Conservation (phyloP, 2,113 vertebrate species). For the Nannospalax galili region DNA sequence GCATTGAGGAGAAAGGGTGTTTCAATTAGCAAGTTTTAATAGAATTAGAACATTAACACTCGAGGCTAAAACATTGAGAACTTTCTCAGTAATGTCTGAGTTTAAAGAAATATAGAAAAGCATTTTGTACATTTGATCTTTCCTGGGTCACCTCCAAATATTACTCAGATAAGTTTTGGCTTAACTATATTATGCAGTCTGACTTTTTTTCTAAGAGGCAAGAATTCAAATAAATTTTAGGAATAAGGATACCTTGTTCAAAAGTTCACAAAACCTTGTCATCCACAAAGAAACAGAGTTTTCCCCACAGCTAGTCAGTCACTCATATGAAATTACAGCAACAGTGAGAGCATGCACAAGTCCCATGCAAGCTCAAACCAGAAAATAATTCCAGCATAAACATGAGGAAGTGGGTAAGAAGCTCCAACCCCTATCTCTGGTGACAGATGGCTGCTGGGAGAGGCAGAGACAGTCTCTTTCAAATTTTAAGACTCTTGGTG, state of each 20-base stretch:
- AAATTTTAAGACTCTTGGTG: no score
- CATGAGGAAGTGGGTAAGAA: no score
- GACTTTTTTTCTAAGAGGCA: constrained; percentile 64
- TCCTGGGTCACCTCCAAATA: constrained; percentile 41
- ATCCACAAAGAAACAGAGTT: no score
- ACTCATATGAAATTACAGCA: no score
- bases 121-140: constrained; percentile 63
- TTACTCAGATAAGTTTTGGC: constrained; percentile 67
- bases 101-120: constrained; percentile 69
- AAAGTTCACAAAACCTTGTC: constrained; percentile 64
- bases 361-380: no score
- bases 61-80: neutral
- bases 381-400: no score
- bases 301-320: no score
- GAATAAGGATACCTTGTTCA: constrained; percentile 75
- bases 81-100: constrained; percentile 8
- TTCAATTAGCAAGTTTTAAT: constrained; percentile 55
- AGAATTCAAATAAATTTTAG: constrained; percentile 78
- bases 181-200: constrained; percentile 60
- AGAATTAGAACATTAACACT: constrained; percentile 26
- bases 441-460: no score
- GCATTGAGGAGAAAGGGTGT: neutral
- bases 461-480: no score
- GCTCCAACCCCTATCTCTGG: no score
- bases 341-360: no score